Percentiles rank a stretch among this genome's conserved stretches.
Conservation (phyloP, 1,140 invertebrate genomes). For the Melitaea cinxia region DNA sequence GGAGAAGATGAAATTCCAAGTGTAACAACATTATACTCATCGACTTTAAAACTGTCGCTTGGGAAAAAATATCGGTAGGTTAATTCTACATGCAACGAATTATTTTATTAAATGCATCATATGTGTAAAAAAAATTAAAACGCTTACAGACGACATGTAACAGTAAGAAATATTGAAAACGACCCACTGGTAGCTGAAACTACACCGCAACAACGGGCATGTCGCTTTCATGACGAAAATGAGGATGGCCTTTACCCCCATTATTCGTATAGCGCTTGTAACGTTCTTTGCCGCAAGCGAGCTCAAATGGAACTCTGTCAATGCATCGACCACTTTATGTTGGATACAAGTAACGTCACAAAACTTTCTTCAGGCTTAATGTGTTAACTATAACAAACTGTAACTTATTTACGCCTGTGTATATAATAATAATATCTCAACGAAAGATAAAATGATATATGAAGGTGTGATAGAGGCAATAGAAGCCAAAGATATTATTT, state of each 20-base stretch:
- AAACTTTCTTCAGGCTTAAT: too few relatives aligned
- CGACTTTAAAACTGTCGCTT: slow-evolving; percentile 77
- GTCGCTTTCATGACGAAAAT: slow-evolving; percentile 85
- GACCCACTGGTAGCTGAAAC: slow-evolving; percentile 82
- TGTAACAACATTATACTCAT: slow-evolving; percentile 82
- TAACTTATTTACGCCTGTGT: too few relatives aligned
- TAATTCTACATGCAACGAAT: too few relatives aligned
- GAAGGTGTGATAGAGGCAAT: too few relatives aligned
- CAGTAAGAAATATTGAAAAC: slow-evolving; percentile 84
- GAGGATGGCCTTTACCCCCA: slow-evolving; percentile 83
- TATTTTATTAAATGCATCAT: too few relatives aligned
- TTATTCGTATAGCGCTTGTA: slow-evolving; percentile 87
- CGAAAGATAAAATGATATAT: too few relatives aligned
- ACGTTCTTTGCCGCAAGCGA: slow-evolving; percentile 84
- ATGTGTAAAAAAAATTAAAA: neutral
- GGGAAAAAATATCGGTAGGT: slow-evolving; percentile 78
- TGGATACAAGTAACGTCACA: slow-evolving; percentile 68
- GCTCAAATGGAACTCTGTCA: slow-evolving; percentile 83
- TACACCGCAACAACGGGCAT: slow-evolving; percentile 80
- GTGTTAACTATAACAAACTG: too few relatives aligned
- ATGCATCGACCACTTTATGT: slow-evolving; percentile 86
- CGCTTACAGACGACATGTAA: slow-evolving; percentile 73
- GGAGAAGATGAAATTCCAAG: slow-evolving; percentile 85
- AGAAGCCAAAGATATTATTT: too few relatives aligned
- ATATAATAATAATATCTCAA: too few relatives aligned